Conservation (phyloP, 2,797 vertebrate species). For the Enteromius afrohamiltoni region DNA sequence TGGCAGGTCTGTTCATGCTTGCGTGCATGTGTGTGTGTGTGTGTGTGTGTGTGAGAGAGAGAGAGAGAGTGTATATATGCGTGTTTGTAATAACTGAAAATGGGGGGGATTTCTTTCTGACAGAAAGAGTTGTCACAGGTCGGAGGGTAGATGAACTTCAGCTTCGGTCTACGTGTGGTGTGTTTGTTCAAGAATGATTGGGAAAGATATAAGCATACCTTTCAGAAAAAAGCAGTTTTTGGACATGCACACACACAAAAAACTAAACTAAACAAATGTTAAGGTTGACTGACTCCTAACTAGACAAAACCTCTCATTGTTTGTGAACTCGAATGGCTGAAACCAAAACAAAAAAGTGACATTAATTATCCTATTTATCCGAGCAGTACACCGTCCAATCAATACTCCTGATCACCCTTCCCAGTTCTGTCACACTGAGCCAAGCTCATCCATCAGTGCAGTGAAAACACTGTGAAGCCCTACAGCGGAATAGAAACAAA, state of each 20-base stretch:
- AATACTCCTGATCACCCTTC: conserved; percentile 32
- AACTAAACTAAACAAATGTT: background rate
- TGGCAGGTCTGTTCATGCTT: conserved; percentile 30
- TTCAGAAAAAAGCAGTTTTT: background rate
- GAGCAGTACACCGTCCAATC: conserved; percentile 18
- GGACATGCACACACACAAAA: background rate
- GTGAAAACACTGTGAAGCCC: conserved; percentile 49
- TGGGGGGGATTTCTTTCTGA: background rate
- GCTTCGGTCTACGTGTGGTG: background rate
- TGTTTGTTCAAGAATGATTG: background rate
- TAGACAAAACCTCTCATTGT: background rate
- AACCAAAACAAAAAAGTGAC: background rate
- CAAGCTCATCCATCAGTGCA: conserved; percentile 49
- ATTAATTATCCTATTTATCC: conserved; percentile 15
- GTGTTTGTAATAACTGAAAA: conserved; percentile 1
- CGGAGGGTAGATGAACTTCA: conserved; percentile 11
- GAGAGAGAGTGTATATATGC: background rate
- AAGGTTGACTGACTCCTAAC: background rate
- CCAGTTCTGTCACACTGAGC: conserved; percentile 26
- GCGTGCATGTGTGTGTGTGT: background rate
- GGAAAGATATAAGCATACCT: conserved; percentile 1
- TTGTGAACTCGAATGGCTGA: background rate
- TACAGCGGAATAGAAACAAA: conserved; percentile 43
- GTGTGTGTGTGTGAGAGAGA: background rate
- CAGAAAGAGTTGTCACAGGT: background rate